Conservation (phyloP, 2,797 vertebrate species). For the Clamator glandarius region DNA sequence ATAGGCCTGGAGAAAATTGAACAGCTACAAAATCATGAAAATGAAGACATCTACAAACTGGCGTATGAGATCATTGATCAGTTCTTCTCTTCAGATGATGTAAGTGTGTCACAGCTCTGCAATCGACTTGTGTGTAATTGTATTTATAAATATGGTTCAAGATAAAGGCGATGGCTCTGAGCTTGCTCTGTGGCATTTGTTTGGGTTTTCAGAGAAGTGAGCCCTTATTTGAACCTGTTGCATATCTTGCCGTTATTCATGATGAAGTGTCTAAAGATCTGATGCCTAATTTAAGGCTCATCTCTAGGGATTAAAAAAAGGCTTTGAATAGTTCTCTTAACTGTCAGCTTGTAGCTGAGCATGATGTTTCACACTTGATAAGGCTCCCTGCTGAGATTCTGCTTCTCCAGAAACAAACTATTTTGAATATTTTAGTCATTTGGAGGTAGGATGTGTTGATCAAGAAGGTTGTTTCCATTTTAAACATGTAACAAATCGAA, state of each 20-base stretch:
- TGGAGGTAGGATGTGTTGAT: not conserved
- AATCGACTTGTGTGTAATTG: not conserved
- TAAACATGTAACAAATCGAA: fast-evolving
- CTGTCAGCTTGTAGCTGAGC: not conserved
- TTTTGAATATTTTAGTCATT: not conserved
- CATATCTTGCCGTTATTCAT: fast-evolving
- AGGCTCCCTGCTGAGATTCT: not conserved
- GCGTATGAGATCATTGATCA: slow-evolving; percentile 99
- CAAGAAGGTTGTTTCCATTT: not conserved
- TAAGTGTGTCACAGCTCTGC: slow-evolving; percentile 67
- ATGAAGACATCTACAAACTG: slow-evolving; percentile 99
- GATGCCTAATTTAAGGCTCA: not conserved
- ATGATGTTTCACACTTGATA: not conserved
- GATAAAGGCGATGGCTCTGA: not conserved
- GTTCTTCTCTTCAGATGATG: slow-evolving; percentile 99
- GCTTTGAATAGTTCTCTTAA: not conserved
- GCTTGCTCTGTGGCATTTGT: not conserved
- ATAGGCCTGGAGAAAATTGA: slow-evolving; percentile 98
- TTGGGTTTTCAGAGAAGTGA: not conserved
- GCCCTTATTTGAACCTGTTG: not conserved
- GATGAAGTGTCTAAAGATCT: not conserved
- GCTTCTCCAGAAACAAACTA: not conserved
- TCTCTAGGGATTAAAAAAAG: not conserved
- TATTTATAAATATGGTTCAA: not conserved
- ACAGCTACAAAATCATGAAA: slow-evolving; percentile 98